Evolutionary conservation across 2,113 vertebrate species (phyloP), one percentile per base, ranked within the genome.

Genomic region (Microcebus ravelobensis): DNA sequence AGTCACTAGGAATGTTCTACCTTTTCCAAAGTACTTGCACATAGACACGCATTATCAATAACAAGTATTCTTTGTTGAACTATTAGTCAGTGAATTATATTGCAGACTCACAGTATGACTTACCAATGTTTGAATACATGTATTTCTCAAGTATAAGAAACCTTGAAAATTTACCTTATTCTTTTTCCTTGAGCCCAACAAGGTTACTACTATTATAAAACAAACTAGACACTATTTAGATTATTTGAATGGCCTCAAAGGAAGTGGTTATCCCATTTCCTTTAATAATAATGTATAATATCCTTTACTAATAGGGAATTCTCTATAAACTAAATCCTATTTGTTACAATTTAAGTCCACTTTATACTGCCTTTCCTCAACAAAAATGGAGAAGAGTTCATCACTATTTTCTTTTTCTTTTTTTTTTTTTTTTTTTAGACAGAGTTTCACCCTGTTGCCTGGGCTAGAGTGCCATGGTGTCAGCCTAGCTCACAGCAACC

Each of bases 141-240:
- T 25, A 55, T 90, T 79, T 83, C 20, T 94, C 48, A 87, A 84
- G 27, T 59, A n/a, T 91, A 45, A 61, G 29, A 83, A 31, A 20
- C 50, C 34, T 96, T 90, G n/a, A 74, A 42, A 93, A 89, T 27
- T 87, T 83, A 79, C 12, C n/a, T 74, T 93, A 86, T 77, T 14
- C 20, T 94, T 96, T 20, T 86, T 90, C 39, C n/a, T 42, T 95
- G 48, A 91, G 25, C 61, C 8, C 29, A 81, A 59, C 3, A 96
- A 80, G 34, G 10, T 50, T 39, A 76, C 34, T 63, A 92, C 45
- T 92, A 52, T 52, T 55, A 55, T 18, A 68, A 91, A 85, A 96
- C 8, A 93, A 91, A 85, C 18, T 87, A 74, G 10, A 39, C 31
- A 71, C 5, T 91, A 42, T 88, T 87, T 79, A 95, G 77, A 91